Evolutionary conservation across 2,888 invertebrate genomes (phyloP).

Genomic region (Ditula angustiorana): DNA sequence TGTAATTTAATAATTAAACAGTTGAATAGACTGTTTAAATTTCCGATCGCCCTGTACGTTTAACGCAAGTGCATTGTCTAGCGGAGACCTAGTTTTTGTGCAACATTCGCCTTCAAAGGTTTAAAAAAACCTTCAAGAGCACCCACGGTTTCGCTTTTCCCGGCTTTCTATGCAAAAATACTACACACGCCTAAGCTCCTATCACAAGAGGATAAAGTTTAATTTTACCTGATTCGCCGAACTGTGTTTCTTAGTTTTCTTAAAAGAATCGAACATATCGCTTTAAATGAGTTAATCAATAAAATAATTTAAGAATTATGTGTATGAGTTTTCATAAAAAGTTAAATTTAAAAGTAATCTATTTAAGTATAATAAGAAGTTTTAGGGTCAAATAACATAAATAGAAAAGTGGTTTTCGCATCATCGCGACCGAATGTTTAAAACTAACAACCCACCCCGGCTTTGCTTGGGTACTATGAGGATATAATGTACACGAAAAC

Average conservation of each 20-base stretch:
- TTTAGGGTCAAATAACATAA: too few species aligned
- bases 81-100: slow-evolving; percentile 59
- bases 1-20: too few species aligned
- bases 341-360: too few species aligned
- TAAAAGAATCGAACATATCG: background rate
- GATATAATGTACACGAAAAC: too few species aligned
- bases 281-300: background rate
- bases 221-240: background rate
- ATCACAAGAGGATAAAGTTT: background rate
- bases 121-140: slow-evolving; percentile 60
- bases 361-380: too few species aligned
- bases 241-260: background rate
- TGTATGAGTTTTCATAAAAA: too few species aligned
- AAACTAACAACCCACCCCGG: too few species aligned
- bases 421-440: too few species aligned
- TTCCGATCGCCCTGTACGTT: slow-evolving; percentile 51
- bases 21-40: background rate
- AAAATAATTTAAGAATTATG: background rate
- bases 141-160: slow-evolving; percentile 74
- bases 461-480: too few species aligned
- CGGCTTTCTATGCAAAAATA: slow-evolving; percentile 52
- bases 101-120: slow-evolving; percentile 57
- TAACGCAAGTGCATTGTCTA: slow-evolving; percentile 74
- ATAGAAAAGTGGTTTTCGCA: too few species aligned
- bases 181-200: background rate